Conservation (phyloP, 2,113 vertebrate genomes). For the Etheostoma spectabile region DNA sequence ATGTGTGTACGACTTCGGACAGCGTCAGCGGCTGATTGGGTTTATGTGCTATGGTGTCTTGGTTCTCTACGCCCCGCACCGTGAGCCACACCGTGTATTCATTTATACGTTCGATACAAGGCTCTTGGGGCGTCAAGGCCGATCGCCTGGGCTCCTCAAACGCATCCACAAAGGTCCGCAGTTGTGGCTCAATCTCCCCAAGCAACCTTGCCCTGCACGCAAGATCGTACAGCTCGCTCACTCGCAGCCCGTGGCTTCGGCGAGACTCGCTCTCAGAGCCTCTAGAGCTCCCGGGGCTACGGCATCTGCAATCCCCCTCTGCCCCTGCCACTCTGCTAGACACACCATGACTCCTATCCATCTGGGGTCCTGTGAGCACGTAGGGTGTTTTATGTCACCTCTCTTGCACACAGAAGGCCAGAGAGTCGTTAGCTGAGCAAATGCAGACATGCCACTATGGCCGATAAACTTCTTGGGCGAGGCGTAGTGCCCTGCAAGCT, state of each 20-base stretch:
- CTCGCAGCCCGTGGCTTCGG: background rate
- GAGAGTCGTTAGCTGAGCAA: no score
- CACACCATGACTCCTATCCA: no score
- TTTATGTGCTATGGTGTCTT: fast-evolving
- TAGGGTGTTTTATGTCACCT: no score
- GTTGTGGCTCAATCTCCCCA: background rate
- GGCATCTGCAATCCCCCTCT: no score
- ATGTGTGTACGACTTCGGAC: fast-evolving
- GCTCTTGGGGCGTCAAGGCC: background rate
- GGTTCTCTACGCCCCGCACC: background rate
- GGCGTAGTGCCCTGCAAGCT: no score
- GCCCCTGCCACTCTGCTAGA: no score
- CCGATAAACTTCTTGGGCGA: no score
- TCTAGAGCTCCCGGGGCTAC: no score
- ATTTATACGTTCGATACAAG: background rate
- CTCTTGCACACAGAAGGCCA: no score
- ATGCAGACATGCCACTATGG: no score
- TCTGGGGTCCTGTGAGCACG: no score
- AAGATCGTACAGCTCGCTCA: background rate
- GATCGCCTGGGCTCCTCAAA: background rate
- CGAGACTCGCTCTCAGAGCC: background rate
- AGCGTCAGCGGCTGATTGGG: constrained; percentile 7
- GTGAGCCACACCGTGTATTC: constrained; percentile 19
- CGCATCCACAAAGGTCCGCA: background rate
- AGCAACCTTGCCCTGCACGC: background rate